Percentiles rank a stretch among this genome's conserved stretches.
Evolutionary conservation across 30 jellyfish, hydroid and myxozoan species (phyloP).

Genomic region (Sanderia malayensis): DNA sequence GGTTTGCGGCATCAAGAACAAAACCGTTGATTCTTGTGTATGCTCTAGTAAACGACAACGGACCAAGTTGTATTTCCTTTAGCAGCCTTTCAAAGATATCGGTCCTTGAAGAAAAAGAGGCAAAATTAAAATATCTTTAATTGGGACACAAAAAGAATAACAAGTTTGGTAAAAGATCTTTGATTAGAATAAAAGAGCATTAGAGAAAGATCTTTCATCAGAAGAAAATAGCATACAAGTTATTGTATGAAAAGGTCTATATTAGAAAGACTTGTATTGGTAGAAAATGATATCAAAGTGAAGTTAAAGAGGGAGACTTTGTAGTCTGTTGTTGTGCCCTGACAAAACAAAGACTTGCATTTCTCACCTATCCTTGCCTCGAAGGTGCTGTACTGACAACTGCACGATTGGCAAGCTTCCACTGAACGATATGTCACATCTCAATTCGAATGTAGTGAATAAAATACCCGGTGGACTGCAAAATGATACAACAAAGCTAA

Average conservation of each 20-base stretch:
- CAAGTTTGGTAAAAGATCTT: too few species aligned
- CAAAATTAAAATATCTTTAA: too few species aligned
- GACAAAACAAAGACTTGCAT: too few species aligned
- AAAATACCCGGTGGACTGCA: slow-evolving; percentile 28
- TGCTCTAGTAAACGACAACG: slow-evolving; percentile 41
- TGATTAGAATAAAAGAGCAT: too few species aligned
- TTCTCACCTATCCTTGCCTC: slow-evolving; percentile 34
- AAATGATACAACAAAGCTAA: background rate
- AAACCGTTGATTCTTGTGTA: background rate
- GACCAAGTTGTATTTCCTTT: slow-evolving; percentile 12
- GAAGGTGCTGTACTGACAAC: slow-evolving; percentile 14
- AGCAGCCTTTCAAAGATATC: slow-evolving; percentile 13
- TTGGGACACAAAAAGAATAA: too few species aligned
- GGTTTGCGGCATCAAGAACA: slow-evolving; percentile 7
- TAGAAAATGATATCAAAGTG: too few species aligned
- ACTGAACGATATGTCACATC: slow-evolving; percentile 9
- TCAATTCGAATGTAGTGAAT: slow-evolving; percentile 21
- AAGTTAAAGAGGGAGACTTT: too few species aligned
- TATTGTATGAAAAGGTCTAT: too few species aligned
- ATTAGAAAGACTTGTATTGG: too few species aligned
- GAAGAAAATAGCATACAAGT: too few species aligned
- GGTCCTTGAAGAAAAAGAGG: slow-evolving; percentile 15
- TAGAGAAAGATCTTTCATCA: too few species aligned
- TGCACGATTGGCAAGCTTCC: slow-evolving; percentile 14
- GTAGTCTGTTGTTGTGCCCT: too few species aligned